Evolutionary conservation across 2,888 invertebrate genomes (phyloP).

Genomic region (Congeria kusceri): DNA sequence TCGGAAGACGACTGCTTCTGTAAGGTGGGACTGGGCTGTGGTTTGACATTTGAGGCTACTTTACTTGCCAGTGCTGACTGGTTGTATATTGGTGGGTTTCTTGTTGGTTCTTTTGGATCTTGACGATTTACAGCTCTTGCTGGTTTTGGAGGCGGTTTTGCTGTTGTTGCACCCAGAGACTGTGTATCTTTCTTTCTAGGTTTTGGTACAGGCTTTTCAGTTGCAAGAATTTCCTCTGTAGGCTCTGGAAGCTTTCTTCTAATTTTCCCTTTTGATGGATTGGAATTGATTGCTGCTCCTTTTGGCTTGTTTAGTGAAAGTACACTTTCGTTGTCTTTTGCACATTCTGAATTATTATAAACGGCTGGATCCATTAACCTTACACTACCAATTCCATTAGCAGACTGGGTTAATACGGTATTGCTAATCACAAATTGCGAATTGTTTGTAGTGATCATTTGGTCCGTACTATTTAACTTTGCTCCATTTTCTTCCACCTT

Average conservation of each 20-base stretch:
- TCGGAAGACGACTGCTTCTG: conserved; percentile 77
- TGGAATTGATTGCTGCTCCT: neutral
- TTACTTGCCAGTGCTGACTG: conserved; percentile 28
- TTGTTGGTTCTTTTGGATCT: conserved; percentile 57
- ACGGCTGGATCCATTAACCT: neutral
- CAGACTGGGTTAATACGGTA: too few relatives aligned
- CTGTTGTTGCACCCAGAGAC: conserved; percentile 41
- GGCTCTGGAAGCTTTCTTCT: conserved; percentile 80
- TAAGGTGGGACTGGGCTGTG: conserved; percentile 31
- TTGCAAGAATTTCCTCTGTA: conserved; percentile 70
- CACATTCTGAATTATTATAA: neutral
- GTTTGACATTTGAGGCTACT: conserved; percentile 1
- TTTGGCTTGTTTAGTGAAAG: conserved; percentile 5
- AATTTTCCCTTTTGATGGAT: conserved; percentile 9
- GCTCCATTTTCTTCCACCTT: neutral
- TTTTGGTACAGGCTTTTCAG: conserved; percentile 65
- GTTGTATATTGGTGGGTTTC: conserved; percentile 43
- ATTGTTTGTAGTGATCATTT: neutral
- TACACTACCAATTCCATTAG: too few relatives aligned
- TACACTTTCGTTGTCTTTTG: conserved; percentile 4
- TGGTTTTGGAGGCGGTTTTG: conserved; percentile 41
- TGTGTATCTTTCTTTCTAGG: conserved; percentile 61
- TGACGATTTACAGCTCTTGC: conserved; percentile 19
- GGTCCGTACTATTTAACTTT: neutral
- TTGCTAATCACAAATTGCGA: too few relatives aligned